Percentiles rank a stretch among this genome's conserved stretches.
phyloP scores from a whole-genome alignment of 1,140 invertebrate species.

The Chymomyza costata region DNA sequence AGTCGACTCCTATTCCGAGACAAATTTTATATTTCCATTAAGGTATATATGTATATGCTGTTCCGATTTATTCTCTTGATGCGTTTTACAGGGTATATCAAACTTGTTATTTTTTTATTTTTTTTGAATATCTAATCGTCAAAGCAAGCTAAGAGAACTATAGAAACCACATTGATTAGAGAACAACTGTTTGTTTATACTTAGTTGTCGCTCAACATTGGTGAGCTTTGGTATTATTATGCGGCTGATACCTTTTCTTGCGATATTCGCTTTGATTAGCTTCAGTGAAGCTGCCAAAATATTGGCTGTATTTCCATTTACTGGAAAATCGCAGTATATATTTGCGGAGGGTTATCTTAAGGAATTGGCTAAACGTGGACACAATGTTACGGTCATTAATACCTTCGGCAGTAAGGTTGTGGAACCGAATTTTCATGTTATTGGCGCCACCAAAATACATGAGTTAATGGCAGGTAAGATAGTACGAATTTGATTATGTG shows the following conservation, averaged over 20 bases:
- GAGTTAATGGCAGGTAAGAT: constrained; percentile 51
- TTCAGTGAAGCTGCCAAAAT: constrained; percentile 36
- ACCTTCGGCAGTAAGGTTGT: constrained; percentile 65
- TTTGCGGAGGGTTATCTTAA: constrained; percentile 67
- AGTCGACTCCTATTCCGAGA: too few species aligned
- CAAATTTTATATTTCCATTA: too few species aligned
- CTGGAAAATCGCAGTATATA: constrained; percentile 63
- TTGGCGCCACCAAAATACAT: constrained; percentile 63
- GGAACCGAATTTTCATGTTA: constrained; percentile 60
- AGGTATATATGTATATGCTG: too few species aligned
- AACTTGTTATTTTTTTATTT: too few species aligned
- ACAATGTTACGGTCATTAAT: constrained; percentile 76
- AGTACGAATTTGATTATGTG: not conserved
- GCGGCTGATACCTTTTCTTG: constrained; percentile 2
- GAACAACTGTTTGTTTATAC: not conserved
- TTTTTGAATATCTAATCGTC: too few species aligned
- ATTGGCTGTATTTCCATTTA: constrained; percentile 61
- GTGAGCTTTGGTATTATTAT: constrained; percentile 7
- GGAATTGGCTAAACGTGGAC: constrained; percentile 74
- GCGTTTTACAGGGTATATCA: too few species aligned
- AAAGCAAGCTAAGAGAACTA: too few species aligned
- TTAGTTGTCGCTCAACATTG: constrained; percentile 26
- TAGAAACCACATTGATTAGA: too few species aligned
- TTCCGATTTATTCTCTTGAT: too few species aligned
- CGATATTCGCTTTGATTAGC: not conserved